Evolutionary conservation across 1,140 invertebrate genomes (phyloP), one percentile per base, ranked within the genome.

Genomic region (Meloidogyne exigua): DNA sequence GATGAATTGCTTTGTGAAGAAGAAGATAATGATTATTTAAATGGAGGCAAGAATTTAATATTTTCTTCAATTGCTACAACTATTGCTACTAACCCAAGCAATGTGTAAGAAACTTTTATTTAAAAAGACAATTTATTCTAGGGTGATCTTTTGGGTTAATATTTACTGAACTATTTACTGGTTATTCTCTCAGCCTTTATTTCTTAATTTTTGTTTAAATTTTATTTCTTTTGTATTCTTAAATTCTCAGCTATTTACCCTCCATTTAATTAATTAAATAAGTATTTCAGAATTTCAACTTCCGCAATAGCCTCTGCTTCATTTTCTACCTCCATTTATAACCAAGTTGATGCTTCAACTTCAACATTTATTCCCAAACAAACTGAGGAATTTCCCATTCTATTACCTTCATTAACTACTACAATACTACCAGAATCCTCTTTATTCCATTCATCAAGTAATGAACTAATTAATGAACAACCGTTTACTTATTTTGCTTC

Each of bases 1-100:
- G 75, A 84, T 68, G 68, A 83, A 70, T 82, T 80, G 7, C 18
- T 57, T n/a, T 57, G 49, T 57, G 49, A 57, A 57, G 49, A 57
- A 9, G 49, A 57, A 9, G 18, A 57, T 57, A 9, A n/a, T 7
- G 49, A 57, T n/a, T 2, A 18, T 18, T 4, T 18, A 1, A 2
- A 44, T 12, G 11, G 11, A 44, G 44, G 15, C 2, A 7, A 49
- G 13, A 49, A 18, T 18, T 57, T 57, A n/a, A 7, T 57, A 57
- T 57, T 57, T 57, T n/a, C 18, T 57, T 57, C 49, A n/a, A 57
- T 57, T 57, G 49, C 49, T 7, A 57, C 49, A 9, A 57, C 49
- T n/a, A 57, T 7, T 57, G 18, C 49, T 57, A n/a, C n/a, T n/a
- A n/a, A n/a, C n/a, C n/a, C n/a, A n/a, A 57, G 18, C 18, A 57